A percentile compares a stretch with the other conserved stretches of the same genome.
phyloP scores from a whole-genome alignment of 2,797 vertebrate species.

The Poeciliopsis turneri region DNA sequence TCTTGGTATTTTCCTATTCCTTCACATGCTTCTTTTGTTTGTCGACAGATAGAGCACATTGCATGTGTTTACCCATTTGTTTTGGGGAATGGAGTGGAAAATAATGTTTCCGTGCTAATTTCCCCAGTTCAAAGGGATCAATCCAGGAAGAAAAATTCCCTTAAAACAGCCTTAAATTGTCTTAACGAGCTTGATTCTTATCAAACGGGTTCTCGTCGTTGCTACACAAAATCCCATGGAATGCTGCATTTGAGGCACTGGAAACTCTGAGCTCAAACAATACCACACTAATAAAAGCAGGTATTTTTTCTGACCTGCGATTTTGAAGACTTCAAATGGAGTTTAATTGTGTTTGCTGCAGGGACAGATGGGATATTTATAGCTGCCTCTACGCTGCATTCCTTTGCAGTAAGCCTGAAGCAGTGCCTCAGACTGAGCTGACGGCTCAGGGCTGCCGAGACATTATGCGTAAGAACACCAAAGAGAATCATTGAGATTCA shows the following conservation, averaged over 20 bases:
- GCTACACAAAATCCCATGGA: constrained; percentile 63
- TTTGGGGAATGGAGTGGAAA: constrained; percentile 68
- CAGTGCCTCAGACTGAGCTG: constrained; percentile 52
- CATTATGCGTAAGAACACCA: constrained; percentile 52
- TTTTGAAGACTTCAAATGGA: constrained; percentile 60
- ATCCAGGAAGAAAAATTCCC: constrained; percentile 59
- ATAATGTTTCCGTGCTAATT: constrained; percentile 69
- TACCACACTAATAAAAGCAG: constrained; percentile 52
- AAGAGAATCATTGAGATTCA: constrained; percentile 70
- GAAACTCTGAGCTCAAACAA: constrained; percentile 56
- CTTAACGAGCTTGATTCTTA: constrained; percentile 64
- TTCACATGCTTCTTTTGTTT: constrained; percentile 55
- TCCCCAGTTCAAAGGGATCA: constrained; percentile 71
- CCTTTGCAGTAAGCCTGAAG: constrained; percentile 60
- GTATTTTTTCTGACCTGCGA: constrained; percentile 35
- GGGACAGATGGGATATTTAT: constrained; percentile 53
- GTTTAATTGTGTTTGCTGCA: constrained; percentile 59
- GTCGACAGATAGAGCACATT: constrained; percentile 36
- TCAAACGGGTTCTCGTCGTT: constrained; percentile 40
- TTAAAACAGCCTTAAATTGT: constrained; percentile 72
- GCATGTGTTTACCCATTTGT: constrained; percentile 67
- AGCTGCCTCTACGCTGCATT: constrained; percentile 55
- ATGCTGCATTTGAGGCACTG: constrained; percentile 47
- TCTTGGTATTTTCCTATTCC: constrained; percentile 35
- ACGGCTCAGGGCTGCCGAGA: constrained; percentile 62